phyloP scores from a whole-genome alignment of 2,797 vertebrate genomes.

The Crax fasciolata region DNA sequence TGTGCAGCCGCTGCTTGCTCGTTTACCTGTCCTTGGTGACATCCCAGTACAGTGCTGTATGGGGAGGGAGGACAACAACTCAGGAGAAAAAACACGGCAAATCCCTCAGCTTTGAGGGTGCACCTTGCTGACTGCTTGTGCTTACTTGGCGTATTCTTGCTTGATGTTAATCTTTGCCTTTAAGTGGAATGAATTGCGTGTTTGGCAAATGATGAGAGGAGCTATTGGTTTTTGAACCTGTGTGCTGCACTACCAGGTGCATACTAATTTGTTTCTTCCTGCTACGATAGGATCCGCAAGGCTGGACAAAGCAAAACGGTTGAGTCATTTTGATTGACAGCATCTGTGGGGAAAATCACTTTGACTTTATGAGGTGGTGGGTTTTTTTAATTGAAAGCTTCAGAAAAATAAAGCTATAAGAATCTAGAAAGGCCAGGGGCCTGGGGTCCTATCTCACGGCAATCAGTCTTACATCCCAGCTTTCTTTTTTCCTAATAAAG shows the following conservation, averaged over 20 bases:
- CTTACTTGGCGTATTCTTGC: constrained; percentile 37
- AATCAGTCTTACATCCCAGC: not conserved
- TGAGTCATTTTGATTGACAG: constrained; percentile 31
- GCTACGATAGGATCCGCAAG: not conserved
- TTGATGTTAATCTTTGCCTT: constrained; percentile 41
- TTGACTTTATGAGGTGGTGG: not conserved
- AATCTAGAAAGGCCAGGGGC: not conserved
- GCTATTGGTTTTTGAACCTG: constrained; percentile 31
- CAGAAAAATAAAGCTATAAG: not conserved
- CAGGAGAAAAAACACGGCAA: not conserved
- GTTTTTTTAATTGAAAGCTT: not conserved
- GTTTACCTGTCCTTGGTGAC: not conserved
- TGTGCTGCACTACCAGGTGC: not conserved
- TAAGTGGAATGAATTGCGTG: not conserved
- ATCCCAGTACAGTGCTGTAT: accelerated
- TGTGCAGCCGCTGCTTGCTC: not conserved
- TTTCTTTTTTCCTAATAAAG: not conserved
- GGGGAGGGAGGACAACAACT: not conserved
- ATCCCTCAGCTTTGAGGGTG: not conserved
- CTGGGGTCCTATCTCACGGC: not conserved
- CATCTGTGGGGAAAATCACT: constrained; percentile 9
- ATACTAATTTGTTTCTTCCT: not conserved
- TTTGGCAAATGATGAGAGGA: constrained; percentile 61
- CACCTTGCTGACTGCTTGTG: not conserved
- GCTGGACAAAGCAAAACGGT: not conserved